Percentiles rank a stretch among this genome's conserved stretches.
Conservation (phyloP, 2,113 vertebrate species). For the Panthera uncia region DNA sequence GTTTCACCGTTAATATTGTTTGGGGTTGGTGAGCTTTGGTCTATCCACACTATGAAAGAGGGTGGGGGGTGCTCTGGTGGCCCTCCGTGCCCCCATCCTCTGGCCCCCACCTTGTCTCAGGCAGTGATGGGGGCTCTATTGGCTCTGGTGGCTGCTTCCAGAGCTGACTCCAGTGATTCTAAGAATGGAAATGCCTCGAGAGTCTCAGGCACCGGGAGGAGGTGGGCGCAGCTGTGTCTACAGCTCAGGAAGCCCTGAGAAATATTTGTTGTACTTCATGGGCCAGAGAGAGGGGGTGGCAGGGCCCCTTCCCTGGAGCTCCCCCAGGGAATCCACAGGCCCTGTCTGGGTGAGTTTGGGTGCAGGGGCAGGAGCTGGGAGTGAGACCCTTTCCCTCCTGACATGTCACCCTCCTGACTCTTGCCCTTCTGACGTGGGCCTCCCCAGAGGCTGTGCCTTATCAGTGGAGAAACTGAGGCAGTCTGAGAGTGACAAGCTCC, state of each 20-base stretch:
- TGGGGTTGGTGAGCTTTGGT: background rate
- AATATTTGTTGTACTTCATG: background rate
- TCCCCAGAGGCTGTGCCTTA: background rate
- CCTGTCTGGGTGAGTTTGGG: background rate
- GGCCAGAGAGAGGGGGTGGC: background rate
- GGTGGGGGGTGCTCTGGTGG: background rate
- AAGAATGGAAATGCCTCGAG: constrained; percentile 58
- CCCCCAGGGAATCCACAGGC: background rate
- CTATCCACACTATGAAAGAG: background rate
- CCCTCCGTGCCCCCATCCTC: background rate
- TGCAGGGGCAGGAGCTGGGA: background rate
- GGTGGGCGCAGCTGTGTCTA: constrained; percentile 40
- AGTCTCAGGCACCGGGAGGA: background rate
- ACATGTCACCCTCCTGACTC: background rate
- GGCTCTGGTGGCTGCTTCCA: background rate
- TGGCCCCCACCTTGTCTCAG: background rate
- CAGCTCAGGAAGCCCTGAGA: background rate
- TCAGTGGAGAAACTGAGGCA: background rate
- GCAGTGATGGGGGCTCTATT: background rate
- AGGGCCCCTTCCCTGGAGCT: background rate
- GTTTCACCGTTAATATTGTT: background rate
- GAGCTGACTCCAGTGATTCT: constrained; percentile 43
- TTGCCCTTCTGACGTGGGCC: background rate
- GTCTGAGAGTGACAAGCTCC: background rate
- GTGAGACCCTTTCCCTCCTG: background rate